Base-by-base conservation (phyloP, 2,797 vertebrate genomes). In the Melanotaenia trifasciata region DNA sequence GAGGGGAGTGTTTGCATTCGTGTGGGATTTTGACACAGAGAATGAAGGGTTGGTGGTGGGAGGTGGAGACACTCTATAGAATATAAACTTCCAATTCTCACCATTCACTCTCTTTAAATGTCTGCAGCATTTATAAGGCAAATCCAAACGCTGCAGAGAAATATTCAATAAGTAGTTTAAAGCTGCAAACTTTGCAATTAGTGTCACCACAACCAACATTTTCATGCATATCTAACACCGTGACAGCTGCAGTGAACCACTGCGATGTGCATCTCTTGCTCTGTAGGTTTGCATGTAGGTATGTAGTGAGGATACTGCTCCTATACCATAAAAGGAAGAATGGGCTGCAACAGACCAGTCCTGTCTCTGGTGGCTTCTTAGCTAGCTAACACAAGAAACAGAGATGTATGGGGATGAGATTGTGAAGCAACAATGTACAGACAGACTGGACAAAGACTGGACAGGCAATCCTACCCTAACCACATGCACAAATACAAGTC, bases 311-410 rank as follows among this genome's bases (percentile, higher is more conserved):
- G 72, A 75, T 62, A 77, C 61, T 24, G 70, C 76, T 84, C 75
- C 88, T 78, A 88, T 80, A 90, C 91, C 91, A 92, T 93, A 92
- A 89, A 92, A 91, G 91, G 92, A 84, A 86, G 61, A 88, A 84
- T 84, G 86, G 83, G 80, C 81, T 88, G 84, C 87, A 85, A 82
- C 78, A 90, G 81, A 87, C 70, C 76, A 72, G 72, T 62, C 76
- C 74, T 43, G 76, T 79, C 87, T 88, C 87, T 84, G 76, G 83
- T 89, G 85, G 72, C 75, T 90, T 66, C 63, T 47, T 40, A 59
- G 76, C 77, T 76, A 78, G 79, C 88, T 75, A 85, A 78, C 83
- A 82, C 26, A 4, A 80, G 57, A 60, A 87, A 65, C 40, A 68
- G 76, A 80, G 66, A 79, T 60, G 74, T 72, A 81, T 62, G 72